Evolutionary conservation across 2,888 invertebrate genomes (phyloP), one percentile per base, ranked within the genome.

Genomic region (Gari tellinella): DNA sequence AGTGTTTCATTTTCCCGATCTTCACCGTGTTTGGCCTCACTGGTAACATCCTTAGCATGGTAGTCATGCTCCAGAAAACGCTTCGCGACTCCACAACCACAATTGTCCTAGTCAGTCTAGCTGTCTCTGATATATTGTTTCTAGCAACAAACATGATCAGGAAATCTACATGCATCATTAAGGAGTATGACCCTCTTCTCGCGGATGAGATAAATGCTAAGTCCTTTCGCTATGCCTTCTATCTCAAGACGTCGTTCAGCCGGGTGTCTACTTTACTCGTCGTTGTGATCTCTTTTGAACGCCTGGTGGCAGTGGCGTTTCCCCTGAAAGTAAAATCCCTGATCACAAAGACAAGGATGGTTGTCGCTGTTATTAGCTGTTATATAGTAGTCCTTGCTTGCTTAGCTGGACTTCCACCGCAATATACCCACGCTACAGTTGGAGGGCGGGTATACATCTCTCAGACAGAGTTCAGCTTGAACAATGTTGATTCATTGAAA

Each of bases 1-100:
- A 81, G 37, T 81, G 81, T 56, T 49, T 76, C 49, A n/a, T 79
- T 5, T 78, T 75, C 31, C 81, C 81, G 5, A 62, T 78, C 37
- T 12, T 81, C 2, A 78, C 81, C 1, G 21, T 67, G 2, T 67
- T 70, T 40, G 81, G 81, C 1, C n/a, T 72, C 0, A 52, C 49
- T 8, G 78, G 81, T 2, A 70, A 72, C 49, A 21, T 67, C 5
- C 41, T 79, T 19, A 78, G 81, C 31, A 55, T 79, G 8, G 23
- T 73, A 4, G 68, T 81, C 12, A 46, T 81, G 23, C 37, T 72
- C 21, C 72, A 72, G 26, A 61, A 40, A 55, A 79, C 65, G 25
- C 23, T 79, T 1, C 64, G 79, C n/a, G 51, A 45, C 12, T 69
- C 77, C 1, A 72, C 77, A 12, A 74, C 72, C 8, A 58, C 72